Evolutionary conservation across 2,113 vertebrate genomes (phyloP).

Genomic region (Plecotus auritus): DNA sequence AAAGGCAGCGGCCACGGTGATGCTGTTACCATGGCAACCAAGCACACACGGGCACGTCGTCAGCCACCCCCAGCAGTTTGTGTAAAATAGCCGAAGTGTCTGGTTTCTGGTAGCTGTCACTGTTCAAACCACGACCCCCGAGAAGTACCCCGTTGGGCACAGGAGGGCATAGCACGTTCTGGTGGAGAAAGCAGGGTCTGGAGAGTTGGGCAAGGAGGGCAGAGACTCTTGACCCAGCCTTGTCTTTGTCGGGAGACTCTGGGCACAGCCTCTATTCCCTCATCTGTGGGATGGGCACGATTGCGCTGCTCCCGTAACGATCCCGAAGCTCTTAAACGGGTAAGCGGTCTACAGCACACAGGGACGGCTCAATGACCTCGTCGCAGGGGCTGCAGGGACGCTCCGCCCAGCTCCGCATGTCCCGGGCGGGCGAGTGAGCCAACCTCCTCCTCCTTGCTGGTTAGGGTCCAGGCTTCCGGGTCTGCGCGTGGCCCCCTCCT

Average conservation of each 20-base stretch:
- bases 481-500: background rate
- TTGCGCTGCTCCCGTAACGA: fast-evolving
- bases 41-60: fast-evolving
- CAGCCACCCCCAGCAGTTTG: fast-evolving
- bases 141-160: background rate
- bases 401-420: background rate
- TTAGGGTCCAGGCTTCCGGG: background rate
- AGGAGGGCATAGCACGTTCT: fast-evolving
- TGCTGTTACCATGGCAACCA: fast-evolving
- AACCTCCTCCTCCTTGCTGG: background rate
- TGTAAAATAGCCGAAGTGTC: background rate
- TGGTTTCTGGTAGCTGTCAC: background rate
- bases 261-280: background rate
- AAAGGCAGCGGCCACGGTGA: fast-evolving
- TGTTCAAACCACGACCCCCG: too few species aligned
- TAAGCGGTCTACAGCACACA: fast-evolving
- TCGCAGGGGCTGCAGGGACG: background rate
- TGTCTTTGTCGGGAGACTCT: background rate
- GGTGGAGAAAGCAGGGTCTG: background rate
- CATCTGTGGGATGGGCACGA: background rate
- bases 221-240: background rate
- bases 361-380: background rate
- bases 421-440: background rate
- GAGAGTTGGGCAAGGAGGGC: background rate
- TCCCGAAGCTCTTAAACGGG: background rate